phyloP scores from a whole-genome alignment of 2,113 vertebrate species.

The Nettapus auritus region DNA sequence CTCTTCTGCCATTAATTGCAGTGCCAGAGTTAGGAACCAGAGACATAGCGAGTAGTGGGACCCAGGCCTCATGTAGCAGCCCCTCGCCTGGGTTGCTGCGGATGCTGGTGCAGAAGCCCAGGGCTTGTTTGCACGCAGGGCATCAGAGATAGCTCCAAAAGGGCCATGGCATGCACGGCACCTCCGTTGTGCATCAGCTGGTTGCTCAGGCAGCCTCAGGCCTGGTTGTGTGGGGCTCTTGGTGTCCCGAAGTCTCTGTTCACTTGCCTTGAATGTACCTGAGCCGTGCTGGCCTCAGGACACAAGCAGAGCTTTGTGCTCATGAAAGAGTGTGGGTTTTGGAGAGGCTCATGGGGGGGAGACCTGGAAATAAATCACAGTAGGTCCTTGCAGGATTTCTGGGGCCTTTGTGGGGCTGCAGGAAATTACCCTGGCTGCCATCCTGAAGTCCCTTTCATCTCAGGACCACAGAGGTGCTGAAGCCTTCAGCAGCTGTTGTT shows the following conservation, averaged over 20 bases:
- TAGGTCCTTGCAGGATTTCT: background rate
- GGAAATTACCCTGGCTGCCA: background rate
- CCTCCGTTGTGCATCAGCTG: too few relatives aligned
- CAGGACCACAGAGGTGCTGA: background rate
- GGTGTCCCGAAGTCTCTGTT: background rate
- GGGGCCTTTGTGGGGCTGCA: background rate
- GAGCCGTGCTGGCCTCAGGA: background rate
- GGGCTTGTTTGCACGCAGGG: background rate
- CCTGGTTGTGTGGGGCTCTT: background rate
- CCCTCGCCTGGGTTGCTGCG: background rate
- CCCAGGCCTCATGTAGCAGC: accelerated
- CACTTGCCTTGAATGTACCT: background rate
- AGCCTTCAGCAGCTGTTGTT: background rate
- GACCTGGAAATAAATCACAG: background rate
- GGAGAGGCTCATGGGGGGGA: background rate
- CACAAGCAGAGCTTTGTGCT: background rate
- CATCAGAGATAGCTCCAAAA: background rate
- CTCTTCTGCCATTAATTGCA: background rate
- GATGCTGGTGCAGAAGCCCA: background rate
- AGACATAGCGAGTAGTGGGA: background rate
- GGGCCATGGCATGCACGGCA: background rate
- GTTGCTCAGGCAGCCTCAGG: background rate
- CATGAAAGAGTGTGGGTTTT: accelerated
- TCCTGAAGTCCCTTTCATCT: background rate
- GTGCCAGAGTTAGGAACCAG: background rate